phyloP scores from a whole-genome alignment of 2,797 vertebrate species.

The Chelmon rostratus region DNA sequence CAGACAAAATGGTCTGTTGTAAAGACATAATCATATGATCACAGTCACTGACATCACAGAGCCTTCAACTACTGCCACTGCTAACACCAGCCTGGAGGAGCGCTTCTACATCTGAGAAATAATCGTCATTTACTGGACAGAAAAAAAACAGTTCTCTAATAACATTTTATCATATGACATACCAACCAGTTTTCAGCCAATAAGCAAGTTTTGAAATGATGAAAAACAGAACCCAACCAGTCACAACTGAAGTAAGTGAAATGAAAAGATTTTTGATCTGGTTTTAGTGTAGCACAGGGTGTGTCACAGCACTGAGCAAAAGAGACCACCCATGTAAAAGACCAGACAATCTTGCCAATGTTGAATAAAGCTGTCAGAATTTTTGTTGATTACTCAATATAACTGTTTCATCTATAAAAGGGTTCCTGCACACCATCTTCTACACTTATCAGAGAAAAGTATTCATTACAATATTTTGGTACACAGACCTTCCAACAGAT shows the following conservation, averaged over 20 bases:
- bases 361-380: neutral
- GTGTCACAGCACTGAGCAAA: neutral
- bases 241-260: neutral
- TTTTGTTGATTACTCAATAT: neutral
- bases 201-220: neutral
- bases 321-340: neutral
- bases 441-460: no score
- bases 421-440: neutral
- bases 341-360: neutral
- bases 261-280: neutral
- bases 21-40: constrained; percentile 41
- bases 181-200: neutral
- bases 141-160: neutral
- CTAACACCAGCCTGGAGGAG: neutral
- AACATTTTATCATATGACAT: neutral
- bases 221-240: neutral
- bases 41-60: constrained; percentile 22
- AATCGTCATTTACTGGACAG: neutral
- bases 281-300: neutral
- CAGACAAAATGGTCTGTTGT: constrained; percentile 46
- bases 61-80: neutral
- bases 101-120: neutral
- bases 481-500: no score
- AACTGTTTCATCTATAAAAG: neutral
- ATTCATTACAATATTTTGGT: no score